Base-by-base conservation (phyloP, 2,113 vertebrate genomes). In the Panthera leo region DNA sequence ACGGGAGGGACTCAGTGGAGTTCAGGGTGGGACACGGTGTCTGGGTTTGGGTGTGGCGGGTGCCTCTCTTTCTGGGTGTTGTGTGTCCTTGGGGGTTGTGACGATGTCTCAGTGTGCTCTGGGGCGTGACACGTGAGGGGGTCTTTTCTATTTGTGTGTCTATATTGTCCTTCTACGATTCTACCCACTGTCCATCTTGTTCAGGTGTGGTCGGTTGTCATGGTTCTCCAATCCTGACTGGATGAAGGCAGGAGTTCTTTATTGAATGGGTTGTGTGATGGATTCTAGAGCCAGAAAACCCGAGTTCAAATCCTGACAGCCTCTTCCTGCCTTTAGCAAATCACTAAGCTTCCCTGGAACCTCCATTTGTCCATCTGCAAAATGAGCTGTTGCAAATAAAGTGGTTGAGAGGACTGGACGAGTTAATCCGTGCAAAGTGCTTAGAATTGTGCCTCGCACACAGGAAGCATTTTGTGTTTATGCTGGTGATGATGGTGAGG, bases 31-130 rank as follows among this genome's bases (percentile, higher is more conserved):
- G 94, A 45, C 87, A 9, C 15, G 3, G 19, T 15, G 80, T 84
- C 89, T 63, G 58, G 73, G 58, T 85, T 67, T 96, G 91, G 82
- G 88, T 91, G 95, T 61, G 61, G 61, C 86, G 25, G 65, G 45
- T 86, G 83, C 11, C 39, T 76, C 73, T 76, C n/a, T 85, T 34
- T 55, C 34, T 42, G 70, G 76, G 18, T 84, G 51, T 70, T 86
- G 53, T 65, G 90, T 58, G 16, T 84, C 90, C 42, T 21, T 82
- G 70, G 29, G 63, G 61, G 55, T 45, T 39, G 63, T 85, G 65
- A 39, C 0, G 4, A 58, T 63, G 70, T 80, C 19, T 78, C 70
- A 90, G 31, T 89, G 2, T 36, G n/a, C 39, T 58, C 80, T 79
- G 36, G 15, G 5, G 31, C 27, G 36, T 39, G 51, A 55, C n/a